A percentile compares a stretch with the other conserved stretches of the same genome.
These are phyloP conservation scores for Centruroides vittatus DNA, from an alignment of 1,140 invertebrate genomes.

Conservation along the genomic window DNA sequence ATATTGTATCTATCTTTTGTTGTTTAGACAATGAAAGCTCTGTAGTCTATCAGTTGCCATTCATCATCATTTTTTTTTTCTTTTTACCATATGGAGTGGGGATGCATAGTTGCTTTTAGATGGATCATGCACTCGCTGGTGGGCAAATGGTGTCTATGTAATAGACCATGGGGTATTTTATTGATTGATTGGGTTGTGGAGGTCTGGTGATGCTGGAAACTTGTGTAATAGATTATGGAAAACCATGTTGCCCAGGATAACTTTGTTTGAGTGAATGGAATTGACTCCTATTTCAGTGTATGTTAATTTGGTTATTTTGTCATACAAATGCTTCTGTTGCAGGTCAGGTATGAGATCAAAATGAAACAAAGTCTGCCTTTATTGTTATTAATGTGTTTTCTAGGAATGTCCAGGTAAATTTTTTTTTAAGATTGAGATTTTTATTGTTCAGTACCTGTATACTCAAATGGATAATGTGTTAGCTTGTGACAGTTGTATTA, in stretches of 20 bases:
- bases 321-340: neutral
- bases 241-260: neutral
- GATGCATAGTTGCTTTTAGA: conserved; percentile 11
- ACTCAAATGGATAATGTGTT: conserved; percentile 4
- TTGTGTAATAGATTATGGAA: conserved; percentile 1
- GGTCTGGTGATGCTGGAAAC: neutral
- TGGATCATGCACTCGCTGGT: conserved; percentile 1
- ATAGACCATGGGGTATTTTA: conserved; percentile 8
- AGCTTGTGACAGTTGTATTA: conserved; percentile 1
- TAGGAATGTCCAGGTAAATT: conserved; percentile 2
- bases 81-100: conserved; percentile 21
- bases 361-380: conserved; percentile 9
- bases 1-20: conserved; percentile 19
- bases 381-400: conserved; percentile 3
- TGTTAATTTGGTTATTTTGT: neutral
- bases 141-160: conserved; percentile 10
- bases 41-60: conserved; percentile 20
- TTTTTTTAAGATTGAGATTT: neutral
- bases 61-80: conserved; percentile 13
- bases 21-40: conserved; percentile 20
- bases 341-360: conserved; percentile 7
- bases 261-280: neutral
- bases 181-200: neutral
- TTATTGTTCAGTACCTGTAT: neutral
- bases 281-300: neutral